Conservation (phyloP, 2,888 invertebrate species). For the Philopedon plagiatum region DNA sequence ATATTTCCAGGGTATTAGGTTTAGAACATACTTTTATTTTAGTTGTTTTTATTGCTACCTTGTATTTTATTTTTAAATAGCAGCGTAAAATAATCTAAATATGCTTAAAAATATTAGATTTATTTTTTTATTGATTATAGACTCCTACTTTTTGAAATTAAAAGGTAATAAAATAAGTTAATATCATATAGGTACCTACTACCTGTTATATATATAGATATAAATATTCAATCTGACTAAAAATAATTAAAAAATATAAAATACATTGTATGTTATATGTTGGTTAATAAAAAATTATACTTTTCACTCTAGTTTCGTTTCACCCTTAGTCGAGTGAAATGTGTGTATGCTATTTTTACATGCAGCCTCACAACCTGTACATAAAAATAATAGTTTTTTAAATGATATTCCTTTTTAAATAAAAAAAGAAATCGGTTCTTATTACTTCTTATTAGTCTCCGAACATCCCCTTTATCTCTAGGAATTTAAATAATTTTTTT, state of each 20-base stretch:
- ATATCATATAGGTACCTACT: too few species aligned
- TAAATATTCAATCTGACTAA: background rate
- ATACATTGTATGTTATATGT: background rate
- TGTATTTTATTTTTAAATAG: background rate
- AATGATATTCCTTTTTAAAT: too few species aligned
- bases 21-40: background rate
- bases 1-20: background rate
- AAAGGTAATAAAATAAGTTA: too few species aligned
- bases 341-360: background rate
- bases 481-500: too few species aligned
- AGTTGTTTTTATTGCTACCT: background rate
- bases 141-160: too few species aligned
- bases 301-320: background rate
- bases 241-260: background rate
- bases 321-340: background rate
- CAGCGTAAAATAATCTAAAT: background rate
- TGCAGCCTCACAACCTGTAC: background rate
- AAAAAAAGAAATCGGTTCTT: too few species aligned
- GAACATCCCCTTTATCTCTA: too few species aligned
- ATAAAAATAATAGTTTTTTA: too few species aligned
- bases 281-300: slow-evolving; percentile 8
- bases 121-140: background rate
- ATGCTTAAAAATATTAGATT: background rate
- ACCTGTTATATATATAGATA: too few species aligned
- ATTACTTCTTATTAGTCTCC: too few species aligned